Conservation (phyloP, 2,113 vertebrate species). For the Sprattus sprattus region DNA sequence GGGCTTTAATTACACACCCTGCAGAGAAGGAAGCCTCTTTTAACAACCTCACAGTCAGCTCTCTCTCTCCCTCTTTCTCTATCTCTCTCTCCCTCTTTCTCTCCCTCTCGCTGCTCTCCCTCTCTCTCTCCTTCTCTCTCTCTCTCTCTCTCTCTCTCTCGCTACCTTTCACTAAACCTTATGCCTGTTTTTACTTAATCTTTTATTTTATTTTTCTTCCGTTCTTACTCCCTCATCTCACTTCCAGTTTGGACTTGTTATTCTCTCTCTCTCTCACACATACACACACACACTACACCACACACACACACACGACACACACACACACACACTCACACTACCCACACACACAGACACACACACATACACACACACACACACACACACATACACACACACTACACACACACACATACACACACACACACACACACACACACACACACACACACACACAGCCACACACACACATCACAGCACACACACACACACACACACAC, state of each 20-base stretch:
- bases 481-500: no score
- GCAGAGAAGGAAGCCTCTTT: conserved; percentile 43
- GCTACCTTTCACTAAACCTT: background rate
- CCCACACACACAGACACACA: background rate
- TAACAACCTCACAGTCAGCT: conserved; percentile 40
- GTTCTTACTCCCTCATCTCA: background rate
- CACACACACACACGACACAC: background rate
- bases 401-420: no score
- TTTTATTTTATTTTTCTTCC: background rate
- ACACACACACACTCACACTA: no score
- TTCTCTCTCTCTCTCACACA: background rate
- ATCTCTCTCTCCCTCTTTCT: background rate
- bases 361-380: no score
- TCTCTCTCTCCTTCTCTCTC: background rate
- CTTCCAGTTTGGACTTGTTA: background rate
- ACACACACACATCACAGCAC: no score
- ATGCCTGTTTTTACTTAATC: background rate
- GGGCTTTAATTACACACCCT: conserved; percentile 48
- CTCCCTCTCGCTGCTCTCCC: background rate
- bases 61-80: background rate
- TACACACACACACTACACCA: no score
- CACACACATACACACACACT: no score
- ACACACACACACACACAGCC: no score
- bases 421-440: no score
- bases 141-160: background rate